phyloP scores from a whole-genome alignment of 2,888 invertebrate species.

The Schizaphis graminum region DNA sequence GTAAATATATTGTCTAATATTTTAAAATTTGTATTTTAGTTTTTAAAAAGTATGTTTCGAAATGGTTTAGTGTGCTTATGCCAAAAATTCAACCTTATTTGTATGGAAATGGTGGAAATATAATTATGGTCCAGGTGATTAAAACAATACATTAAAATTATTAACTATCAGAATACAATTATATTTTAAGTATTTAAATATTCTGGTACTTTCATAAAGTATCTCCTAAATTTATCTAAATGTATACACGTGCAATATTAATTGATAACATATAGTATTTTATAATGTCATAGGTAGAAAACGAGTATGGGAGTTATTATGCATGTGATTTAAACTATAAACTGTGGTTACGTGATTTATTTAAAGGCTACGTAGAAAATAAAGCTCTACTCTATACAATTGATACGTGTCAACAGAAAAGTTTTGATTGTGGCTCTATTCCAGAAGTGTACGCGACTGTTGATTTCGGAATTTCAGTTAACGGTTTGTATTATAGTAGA shows the following conservation, averaged over 20 bases:
- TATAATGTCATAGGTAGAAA: slow-evolving; percentile 78
- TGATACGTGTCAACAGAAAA: slow-evolving; percentile 77
- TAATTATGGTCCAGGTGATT: slow-evolving; percentile 85
- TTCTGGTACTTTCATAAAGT: neutral
- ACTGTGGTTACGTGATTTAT: slow-evolving; percentile 77
- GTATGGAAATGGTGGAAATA: slow-evolving; percentile 85
- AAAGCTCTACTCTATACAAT: slow-evolving; percentile 87
- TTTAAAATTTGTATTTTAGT: slow-evolving; percentile 68
- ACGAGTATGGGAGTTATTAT: slow-evolving; percentile 90
- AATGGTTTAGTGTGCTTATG: slow-evolving; percentile 74
- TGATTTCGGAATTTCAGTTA: slow-evolving; percentile 76
- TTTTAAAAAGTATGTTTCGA: slow-evolving; percentile 71
- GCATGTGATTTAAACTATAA: slow-evolving; percentile 82
- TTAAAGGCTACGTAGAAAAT: slow-evolving; percentile 74
- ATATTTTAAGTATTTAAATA: neutral
- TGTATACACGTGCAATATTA: neutral
- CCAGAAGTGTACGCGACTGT: slow-evolving; percentile 81
- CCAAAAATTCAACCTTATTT: slow-evolving; percentile 73
- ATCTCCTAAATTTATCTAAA: neutral
- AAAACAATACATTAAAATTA: neutral
- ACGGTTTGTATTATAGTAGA: neutral
- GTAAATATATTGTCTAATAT: neutral
- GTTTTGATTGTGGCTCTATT: slow-evolving; percentile 79
- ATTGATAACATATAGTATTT: neutral
- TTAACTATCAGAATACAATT: neutral